Evolutionary conservation across 2,797 vertebrate genomes (phyloP).

Genomic region (Adrianichthys oophorus): DNA sequence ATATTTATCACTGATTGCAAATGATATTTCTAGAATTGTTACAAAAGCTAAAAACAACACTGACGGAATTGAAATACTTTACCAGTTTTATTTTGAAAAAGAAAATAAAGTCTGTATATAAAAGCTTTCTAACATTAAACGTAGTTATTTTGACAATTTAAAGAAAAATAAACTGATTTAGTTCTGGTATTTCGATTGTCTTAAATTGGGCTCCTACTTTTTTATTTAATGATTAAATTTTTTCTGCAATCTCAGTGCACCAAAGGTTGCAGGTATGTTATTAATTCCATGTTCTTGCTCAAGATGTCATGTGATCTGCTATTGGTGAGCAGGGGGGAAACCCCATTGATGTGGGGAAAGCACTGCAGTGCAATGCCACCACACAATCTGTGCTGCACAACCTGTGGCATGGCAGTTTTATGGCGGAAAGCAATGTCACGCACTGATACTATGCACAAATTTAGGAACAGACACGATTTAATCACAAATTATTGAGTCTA

Average conservation of each 20-base stretch:
- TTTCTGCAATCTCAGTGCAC: conserved; percentile 3
- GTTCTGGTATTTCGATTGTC: too few species aligned
- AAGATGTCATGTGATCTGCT: conserved; percentile 52
- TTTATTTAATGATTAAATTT: too few species aligned
- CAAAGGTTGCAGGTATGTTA: conserved; percentile 24
- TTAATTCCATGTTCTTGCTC: conserved; percentile 32
- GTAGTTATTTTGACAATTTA: too few species aligned
- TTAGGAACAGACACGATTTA: neutral
- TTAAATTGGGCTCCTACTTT: too few species aligned
- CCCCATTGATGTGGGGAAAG: conserved; percentile 52
- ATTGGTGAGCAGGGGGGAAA: conserved; percentile 51
- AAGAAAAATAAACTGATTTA: too few species aligned
- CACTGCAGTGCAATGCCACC: conserved; percentile 59
- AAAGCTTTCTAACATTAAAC: too few species aligned
- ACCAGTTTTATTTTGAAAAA: too few species aligned
- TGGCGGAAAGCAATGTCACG: conserved; percentile 4
- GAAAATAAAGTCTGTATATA: too few species aligned
- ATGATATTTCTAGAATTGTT: too few species aligned
- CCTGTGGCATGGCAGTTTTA: conserved; percentile 36
- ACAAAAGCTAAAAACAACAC: too few species aligned
- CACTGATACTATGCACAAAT: neutral
- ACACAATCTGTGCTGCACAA: conserved; percentile 27
- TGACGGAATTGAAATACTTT: too few species aligned
- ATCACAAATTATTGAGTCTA: neutral
- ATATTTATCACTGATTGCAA: too few species aligned